These are phyloP conservation scores for Acrossocheilus fasciatus DNA, from an alignment of 2,797 vertebrate genomes.

Conservation along the genomic window DNA sequence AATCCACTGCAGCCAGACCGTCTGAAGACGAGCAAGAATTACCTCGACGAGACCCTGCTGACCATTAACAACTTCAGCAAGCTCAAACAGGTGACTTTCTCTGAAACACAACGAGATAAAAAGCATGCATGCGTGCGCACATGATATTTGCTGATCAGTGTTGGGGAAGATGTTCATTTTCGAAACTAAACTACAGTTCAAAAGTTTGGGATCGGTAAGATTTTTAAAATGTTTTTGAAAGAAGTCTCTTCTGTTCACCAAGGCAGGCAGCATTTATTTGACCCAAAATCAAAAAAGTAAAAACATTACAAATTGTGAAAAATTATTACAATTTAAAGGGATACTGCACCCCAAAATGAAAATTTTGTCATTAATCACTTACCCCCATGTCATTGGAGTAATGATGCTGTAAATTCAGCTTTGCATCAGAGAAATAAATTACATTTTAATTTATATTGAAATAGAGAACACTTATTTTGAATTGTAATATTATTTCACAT, in stretches of 20 bases:
- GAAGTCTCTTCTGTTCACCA: no score
- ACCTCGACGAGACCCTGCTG: conserved; percentile 78
- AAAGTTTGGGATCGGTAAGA: no score
- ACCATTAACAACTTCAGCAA: conserved; percentile 78
- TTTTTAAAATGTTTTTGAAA: no score
- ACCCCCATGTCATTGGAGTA: no score
- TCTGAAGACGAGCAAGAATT: conserved; percentile 82
- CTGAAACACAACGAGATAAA: not conserved
- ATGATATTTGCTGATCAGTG: not conserved
- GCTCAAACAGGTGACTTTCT: conserved; percentile 81
- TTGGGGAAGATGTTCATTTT: not conserved
- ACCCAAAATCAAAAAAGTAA: no score
- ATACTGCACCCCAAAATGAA: no score
- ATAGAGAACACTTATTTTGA: no score
- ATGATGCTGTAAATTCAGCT: not conserved
- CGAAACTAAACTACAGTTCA: no score
- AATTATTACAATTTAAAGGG: not conserved
- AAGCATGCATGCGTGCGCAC: not conserved
- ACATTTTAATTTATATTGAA: not conserved
- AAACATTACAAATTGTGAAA: not conserved
- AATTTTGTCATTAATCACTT: no score
- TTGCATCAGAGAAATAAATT: not conserved
- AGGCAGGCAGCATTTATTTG: no score
- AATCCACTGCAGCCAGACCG: conserved; percentile 44
- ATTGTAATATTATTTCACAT: not conserved